A percentile compares a stretch with the other conserved stretches of the same genome.
Evolutionary conservation across 2,888 invertebrate genomes (phyloP).

Genomic region (Corythucha ciliata): DNA sequence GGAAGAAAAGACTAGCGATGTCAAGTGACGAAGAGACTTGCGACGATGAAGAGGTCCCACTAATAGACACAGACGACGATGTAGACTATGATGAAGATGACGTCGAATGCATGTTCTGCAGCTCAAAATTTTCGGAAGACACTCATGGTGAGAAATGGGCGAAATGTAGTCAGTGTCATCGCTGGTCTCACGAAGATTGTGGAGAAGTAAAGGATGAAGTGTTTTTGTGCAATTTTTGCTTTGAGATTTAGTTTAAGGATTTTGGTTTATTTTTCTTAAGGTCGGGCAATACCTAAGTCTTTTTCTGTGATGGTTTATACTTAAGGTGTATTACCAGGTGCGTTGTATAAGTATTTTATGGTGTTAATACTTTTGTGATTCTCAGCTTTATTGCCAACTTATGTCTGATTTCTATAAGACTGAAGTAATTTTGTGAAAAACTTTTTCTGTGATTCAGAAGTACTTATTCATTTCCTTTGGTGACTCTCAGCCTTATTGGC

Average conservation of each 20-base stretch:
- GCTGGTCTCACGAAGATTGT: too few relatives aligned
- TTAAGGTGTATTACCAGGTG: too few relatives aligned
- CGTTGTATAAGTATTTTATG: too few relatives aligned
- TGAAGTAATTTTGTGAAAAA: too few relatives aligned
- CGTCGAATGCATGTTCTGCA: conserved; percentile 3
- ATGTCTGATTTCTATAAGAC: too few relatives aligned
- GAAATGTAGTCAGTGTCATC: background rate
- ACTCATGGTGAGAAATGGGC: background rate
- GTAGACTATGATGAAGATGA: background rate
- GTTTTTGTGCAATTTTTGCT: background rate
- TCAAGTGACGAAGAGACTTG: background rate
- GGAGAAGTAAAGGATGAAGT: too few relatives aligned
- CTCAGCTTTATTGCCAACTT: too few relatives aligned
- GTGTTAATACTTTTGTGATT: too few relatives aligned
- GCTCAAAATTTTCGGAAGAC: conserved; percentile 4
- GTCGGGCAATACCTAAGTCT: too few relatives aligned
- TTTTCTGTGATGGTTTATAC: too few relatives aligned
- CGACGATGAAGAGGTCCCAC: conserved; percentile 1
- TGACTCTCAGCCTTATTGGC: conserved; percentile 11
- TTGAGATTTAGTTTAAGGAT: background rate
- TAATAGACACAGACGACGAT: background rate
- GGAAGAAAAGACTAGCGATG: background rate
- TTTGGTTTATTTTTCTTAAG: background rate
- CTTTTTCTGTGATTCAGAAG: conserved; percentile 4
- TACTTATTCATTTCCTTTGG: background rate